Evolutionary conservation across 2,113 vertebrate species (phyloP), one percentile per base, ranked within the genome.

Genomic region (Hystrix brachyura): DNA sequence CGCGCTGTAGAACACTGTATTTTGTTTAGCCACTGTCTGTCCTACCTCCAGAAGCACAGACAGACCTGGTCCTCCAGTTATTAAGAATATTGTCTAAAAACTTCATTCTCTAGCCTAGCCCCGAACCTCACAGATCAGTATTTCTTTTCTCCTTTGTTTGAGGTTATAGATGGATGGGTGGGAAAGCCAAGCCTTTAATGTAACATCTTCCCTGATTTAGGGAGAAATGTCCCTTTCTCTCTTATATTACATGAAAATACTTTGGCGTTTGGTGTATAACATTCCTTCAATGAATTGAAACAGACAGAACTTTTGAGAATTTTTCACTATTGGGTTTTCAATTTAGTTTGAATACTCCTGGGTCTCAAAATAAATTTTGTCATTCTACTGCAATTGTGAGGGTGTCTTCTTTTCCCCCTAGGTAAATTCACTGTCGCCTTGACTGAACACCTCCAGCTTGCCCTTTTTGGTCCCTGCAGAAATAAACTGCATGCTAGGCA

Each of bases 151-250:
- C 43, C 32, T 32, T 78, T 53, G 79, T 59, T n/a, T 85, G 62
- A 32, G 48, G 48, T 62, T 46, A 84, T 21, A 9, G 13, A 19
- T 51, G 51, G 15, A 23, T 55, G 3, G 25, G 38, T 19, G 43
- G 18, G 55, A 19, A n/a, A 92, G 62, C 46, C 34, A 46, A 93
- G 12, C 25, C 79, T 32, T 19, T n/a, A 74, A n/a, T 64, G 48
- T 43, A 83, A 19, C 25, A 27, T 94, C 97, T 94, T 94, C 87
- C 71, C 62, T 96, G 83, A 96, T 34, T 97, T 87, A 96, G 94
- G 89, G 97, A 96, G 97, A 98, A 98, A 94, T 74, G 59, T 48
- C 87, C 32, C 34, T 83, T 98, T 96, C 96, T 90, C 79, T 95
- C 97, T 23, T 43, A 94, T 95, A 98, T 96, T 97, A 96, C 32